Evolutionary conservation across 2,113 vertebrate species (phyloP).

Genomic region (Notothenia coriiceps): DNA sequence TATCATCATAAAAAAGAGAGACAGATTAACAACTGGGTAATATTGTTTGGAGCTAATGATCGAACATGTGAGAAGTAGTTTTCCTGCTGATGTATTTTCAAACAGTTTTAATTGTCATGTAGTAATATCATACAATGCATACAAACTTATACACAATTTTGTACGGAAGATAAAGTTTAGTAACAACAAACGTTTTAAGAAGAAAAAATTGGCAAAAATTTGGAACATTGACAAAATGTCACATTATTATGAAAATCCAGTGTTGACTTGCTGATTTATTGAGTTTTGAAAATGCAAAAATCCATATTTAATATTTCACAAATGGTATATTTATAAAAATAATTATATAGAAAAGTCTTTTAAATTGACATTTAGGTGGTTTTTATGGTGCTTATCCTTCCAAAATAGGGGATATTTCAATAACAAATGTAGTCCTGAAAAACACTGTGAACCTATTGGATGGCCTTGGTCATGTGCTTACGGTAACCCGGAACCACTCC

Average conservation of each 20-base stretch:
- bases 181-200: no score
- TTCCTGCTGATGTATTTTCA: not conserved
- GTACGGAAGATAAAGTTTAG: no score
- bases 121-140: no score
- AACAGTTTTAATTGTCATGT: no score
- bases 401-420: not conserved
- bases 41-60: not conserved
- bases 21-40: not conserved
- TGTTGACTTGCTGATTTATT: not conserved
- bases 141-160: no score
- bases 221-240: no score
- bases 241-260: no score
- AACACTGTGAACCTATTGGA: conserved; percentile 26
- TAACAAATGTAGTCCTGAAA: not conserved
- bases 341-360: not conserved
- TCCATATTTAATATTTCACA: not conserved
- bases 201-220: no score
- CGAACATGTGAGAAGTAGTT: not conserved
- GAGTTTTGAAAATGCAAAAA: not conserved
- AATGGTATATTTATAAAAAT: not conserved
- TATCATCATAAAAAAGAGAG: no score
- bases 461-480: conserved; percentile 56
- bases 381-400: no score
- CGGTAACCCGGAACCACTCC: conserved; percentile 78
- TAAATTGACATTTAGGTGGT: not conserved